Percentiles rank a stretch among this genome's conserved stretches.
These are phyloP conservation scores for Heteropelma amictum DNA, from an alignment of 2,888 invertebrate species.

Conservation along the genomic window DNA sequence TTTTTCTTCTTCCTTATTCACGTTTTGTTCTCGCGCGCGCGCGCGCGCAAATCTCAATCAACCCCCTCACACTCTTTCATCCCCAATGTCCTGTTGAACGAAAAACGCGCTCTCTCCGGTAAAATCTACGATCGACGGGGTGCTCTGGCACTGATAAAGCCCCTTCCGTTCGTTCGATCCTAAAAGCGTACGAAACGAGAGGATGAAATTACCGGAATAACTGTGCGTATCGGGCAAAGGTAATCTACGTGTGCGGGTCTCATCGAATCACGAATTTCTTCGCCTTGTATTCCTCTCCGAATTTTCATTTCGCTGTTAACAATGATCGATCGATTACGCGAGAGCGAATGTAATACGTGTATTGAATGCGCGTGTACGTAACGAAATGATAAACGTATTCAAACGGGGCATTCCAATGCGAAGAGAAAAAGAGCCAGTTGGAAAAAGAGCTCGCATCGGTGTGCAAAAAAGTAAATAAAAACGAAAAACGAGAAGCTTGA, in stretches of 20 bases:
- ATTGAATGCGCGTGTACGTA: neutral
- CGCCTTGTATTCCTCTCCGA: neutral
- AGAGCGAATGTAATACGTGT: neutral
- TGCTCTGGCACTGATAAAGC: neutral
- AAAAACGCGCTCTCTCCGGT: constrained; percentile 19
- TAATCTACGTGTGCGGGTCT: constrained; percentile 10
- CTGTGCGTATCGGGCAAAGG: constrained; percentile 29
- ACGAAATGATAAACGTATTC: neutral
- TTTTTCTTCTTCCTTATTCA: constrained; percentile 34
- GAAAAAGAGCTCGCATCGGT: too few species aligned
- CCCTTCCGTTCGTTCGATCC: neutral
- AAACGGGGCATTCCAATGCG: neutral
- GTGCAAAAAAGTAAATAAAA: too few species aligned
- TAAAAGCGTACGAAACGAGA: constrained; percentile 21
- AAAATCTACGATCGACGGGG: constrained; percentile 40
- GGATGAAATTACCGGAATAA: constrained; percentile 46
- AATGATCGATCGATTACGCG: neutral
- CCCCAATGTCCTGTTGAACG: constrained; percentile 32
- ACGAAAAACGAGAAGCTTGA: too few species aligned
- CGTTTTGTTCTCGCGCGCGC: constrained; percentile 20
- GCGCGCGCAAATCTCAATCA: constrained; percentile 45
- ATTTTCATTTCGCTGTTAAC: constrained; percentile 12
- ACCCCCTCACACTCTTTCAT: constrained; percentile 11
- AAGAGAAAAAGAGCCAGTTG: too few species aligned
- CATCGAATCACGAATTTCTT: neutral